A percentile compares a stretch with the other conserved stretches of the same genome.
Evolutionary conservation across 2,888 invertebrate genomes (phyloP).

Genomic region (Biston betularia): DNA sequence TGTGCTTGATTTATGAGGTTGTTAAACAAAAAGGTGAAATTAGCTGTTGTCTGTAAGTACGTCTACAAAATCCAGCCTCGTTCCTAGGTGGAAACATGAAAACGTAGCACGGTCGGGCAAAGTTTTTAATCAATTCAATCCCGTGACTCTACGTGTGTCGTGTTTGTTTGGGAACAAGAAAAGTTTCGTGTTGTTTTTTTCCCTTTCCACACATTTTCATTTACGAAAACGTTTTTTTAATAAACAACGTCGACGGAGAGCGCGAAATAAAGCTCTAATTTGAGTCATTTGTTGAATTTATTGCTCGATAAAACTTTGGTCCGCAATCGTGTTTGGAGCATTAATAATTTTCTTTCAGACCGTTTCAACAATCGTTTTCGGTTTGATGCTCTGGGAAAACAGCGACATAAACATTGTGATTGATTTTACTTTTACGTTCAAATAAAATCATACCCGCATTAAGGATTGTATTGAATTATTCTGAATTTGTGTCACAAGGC

Average conservation of each 20-base stretch:
- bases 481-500: not conserved
- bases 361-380: slow-evolving; percentile 37
- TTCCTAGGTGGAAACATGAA: slow-evolving; percentile 38
- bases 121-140: slow-evolving; percentile 73
- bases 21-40: slow-evolving; percentile 38
- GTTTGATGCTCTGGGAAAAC: slow-evolving; percentile 35
- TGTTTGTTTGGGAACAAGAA: slow-evolving; percentile 65
- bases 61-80: slow-evolving; percentile 37
- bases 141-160: slow-evolving; percentile 59
- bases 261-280: slow-evolving; percentile 51
- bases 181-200: slow-evolving; percentile 55
- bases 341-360: slow-evolving; percentile 42
- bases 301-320: slow-evolving; percentile 44
- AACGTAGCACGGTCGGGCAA: slow-evolving; percentile 48
- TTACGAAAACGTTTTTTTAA: slow-evolving; percentile 56
- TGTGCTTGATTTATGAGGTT: slow-evolving; percentile 44
- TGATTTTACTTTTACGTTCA: slow-evolving; percentile 16
- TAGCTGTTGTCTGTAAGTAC: slow-evolving; percentile 42
- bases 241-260: slow-evolving; percentile 51
- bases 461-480: slow-evolving; percentile 11
- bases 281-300: slow-evolving; percentile 52
- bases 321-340: slow-evolving; percentile 38
- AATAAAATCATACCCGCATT: slow-evolving; percentile 12
- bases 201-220: slow-evolving; percentile 44
- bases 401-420: slow-evolving; percentile 27